Evolutionary conservation across 2,888 invertebrate genomes (phyloP).

Genomic region (Clusia tigrina): DNA sequence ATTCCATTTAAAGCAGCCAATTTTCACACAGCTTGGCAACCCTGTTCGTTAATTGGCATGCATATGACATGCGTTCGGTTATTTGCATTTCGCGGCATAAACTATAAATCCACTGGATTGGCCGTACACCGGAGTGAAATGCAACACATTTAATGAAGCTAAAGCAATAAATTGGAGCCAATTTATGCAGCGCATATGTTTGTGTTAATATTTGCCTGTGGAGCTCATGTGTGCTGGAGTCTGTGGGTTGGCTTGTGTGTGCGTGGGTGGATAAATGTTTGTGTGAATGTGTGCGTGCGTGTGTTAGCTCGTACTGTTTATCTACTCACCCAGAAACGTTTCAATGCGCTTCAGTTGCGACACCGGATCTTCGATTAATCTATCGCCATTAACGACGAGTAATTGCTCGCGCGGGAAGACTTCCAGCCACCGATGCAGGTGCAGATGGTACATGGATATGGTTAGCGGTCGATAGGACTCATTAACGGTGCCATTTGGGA

Average conservation of each 20-base stretch:
- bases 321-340: constrained; percentile 79
- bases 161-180: background rate
- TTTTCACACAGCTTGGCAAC: too few species aligned
- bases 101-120: too few species aligned
- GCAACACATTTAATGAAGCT: background rate
- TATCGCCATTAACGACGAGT: constrained; percentile 93
- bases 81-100: too few species aligned
- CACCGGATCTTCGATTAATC: constrained; percentile 88
- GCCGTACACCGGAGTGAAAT: too few species aligned
- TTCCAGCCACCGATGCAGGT: constrained; percentile 90
- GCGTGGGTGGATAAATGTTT: background rate
- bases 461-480: constrained; percentile 83
- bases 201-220: too few species aligned
- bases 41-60: too few species aligned
- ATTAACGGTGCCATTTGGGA: constrained; percentile 83
- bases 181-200: background rate
- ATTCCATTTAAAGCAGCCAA: too few species aligned
- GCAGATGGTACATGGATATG: constrained; percentile 90
- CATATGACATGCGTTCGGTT: too few species aligned
- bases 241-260: background rate
- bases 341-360: constrained; percentile 88
- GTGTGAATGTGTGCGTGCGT: background rate
- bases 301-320: background rate
- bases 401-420: constrained; percentile 92
- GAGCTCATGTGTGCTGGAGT: background rate